Evolutionary conservation across 2,888 invertebrate species (phyloP), one percentile per base, ranked within the genome.

Genomic region (Sminthurides aquaticus): DNA sequence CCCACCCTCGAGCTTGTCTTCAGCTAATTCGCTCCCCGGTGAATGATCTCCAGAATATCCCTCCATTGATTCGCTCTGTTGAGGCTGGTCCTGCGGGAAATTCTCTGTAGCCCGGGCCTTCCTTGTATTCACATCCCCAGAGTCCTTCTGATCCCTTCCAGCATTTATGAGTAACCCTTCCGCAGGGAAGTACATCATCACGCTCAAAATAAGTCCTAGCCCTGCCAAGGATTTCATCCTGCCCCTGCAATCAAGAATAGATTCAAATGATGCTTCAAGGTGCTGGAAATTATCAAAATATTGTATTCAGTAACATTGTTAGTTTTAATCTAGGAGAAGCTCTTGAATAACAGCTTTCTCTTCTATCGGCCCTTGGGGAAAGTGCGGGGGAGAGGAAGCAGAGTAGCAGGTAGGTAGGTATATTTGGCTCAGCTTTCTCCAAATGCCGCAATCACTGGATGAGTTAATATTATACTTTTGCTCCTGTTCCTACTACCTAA

Each of bases 1-100:
- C 82, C 74, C 78, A 79, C 71, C 78, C 80, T 52, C 52, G 5
- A 20, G 20, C 20, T 52, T 52, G 15, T 52, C 52, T 15, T 52
- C 52, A 20, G 18, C 3, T 22, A 20, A 8, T 52, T 52, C 52
- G 20, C 43, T 34, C n/a, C n/a, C n/a, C n/a, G n/a, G n/a, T n/a
- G n/a, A n/a, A n/a, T n/a, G n/a, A n/a, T n/a, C n/a, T n/a, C n/a
- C n/a, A n/a, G 43, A 43, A 43, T 43, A 18, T 18, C 43, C 11
- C 20, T 52, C 52, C 5, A 5, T 20, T 20, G 18, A 15, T 52
- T 52, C 52, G 5, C 11, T 52, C 52, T 22, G 20, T 20, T 52
- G 52, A 52, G 22, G 52, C 22, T 52, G 52, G 20, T 52, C 52
- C 5, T 20, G 20, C 8, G 52, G 52, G 20, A 52, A 52, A 22